Evolutionary conservation across 2,888 invertebrate species (phyloP), one percentile per base, ranked within the genome.

Genomic region (Drosophila phalerata): DNA sequence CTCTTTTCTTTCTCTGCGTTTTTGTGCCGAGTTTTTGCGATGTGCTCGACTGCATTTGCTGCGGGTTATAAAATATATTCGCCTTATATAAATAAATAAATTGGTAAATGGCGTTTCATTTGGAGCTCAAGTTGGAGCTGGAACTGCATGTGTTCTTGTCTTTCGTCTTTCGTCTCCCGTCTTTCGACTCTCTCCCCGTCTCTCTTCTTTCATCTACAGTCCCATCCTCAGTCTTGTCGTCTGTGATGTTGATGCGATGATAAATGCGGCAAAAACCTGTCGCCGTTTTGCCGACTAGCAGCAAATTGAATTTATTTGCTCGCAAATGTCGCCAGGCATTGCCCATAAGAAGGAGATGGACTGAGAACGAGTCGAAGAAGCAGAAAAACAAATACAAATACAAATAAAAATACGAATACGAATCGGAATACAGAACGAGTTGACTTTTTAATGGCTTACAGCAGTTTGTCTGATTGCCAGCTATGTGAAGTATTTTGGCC

Each of bases 51-150:
- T 82, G 69, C 80, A 76, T 80, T 80, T 82, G 81, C 89, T 79
- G 70, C 74, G 76, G 88, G 90, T 85, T 87, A 89, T 90, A 87
- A 89, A 90, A 90, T 90, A 87, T 90, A 87, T 89, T 82, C 85
- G 89, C 71, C 83, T 79, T 81, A 87, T 84, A 84, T 85, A 86
- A 88, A 90, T 88, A 88, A 90, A 88, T 89, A 90, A 87, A 89
- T 82, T 85, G 90, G 79, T 82, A 88, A 89, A 90, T 89, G 90
- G 89, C 89, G 84, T 90, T 90, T 90, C 87, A 82, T 87, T 88
- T 82, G 86, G 73, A 77, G 77, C 73, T 28, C 6, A 28, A 28
- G 30, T 10, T 71, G 62, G 40, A 77, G 37, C 45, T 57, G 43
- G 40, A 53, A 40, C 64, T 56, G 58, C 67, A 78, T 76, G 69